Evolutionary conservation across 2,113 vertebrate species (phyloP), one percentile per base, ranked within the genome.

Genomic region (Rana temporaria): DNA sequence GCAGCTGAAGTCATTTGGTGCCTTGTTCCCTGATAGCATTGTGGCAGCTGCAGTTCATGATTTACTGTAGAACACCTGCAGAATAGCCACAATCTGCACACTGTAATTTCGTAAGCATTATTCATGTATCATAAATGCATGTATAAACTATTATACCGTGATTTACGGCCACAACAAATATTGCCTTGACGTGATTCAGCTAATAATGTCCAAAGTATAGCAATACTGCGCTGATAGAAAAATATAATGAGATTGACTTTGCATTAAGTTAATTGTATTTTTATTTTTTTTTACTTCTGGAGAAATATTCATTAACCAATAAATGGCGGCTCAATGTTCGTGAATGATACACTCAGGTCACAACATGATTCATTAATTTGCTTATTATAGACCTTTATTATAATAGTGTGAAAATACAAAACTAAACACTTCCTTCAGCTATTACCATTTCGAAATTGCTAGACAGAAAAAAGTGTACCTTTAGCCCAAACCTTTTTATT

Each of bases 41-140:
- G 7, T 65, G 76, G 83, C 85, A 89, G 86, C 84, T 89, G 89
- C 84, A 86, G 85, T 88, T 87, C 85, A 85, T 26, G 81, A 82
- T 79, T 87, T 85, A 30, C 77, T 86, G 86, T 85, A 86, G 85
- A 88, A 84, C 86, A 88, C 88, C 88, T 90, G 88, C 87, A 84
- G 75, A 70, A 81, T 81, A 68, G 42, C 73, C 7, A 84, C 80
- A 72, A 63, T 59, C 84, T 26, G 12, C 34, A 0, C 56, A 76
- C 78, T 60, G 70, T 82, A 52, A 34, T 19, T 64, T 80, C 66
- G 30, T 15, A 76, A 67, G 72, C 53, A 66, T 74, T 74, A 74
- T 66, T 57, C 80, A 82, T 75, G 69, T 66, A 65, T 65, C 79
- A 65, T 75, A 82, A 82, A 82, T 66, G 63, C 71, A 59, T 66